These are phyloP conservation scores for Caenorhabditis latens DNA, from an alignment of 1,140 invertebrate genomes.

Conservation along the genomic window DNA sequence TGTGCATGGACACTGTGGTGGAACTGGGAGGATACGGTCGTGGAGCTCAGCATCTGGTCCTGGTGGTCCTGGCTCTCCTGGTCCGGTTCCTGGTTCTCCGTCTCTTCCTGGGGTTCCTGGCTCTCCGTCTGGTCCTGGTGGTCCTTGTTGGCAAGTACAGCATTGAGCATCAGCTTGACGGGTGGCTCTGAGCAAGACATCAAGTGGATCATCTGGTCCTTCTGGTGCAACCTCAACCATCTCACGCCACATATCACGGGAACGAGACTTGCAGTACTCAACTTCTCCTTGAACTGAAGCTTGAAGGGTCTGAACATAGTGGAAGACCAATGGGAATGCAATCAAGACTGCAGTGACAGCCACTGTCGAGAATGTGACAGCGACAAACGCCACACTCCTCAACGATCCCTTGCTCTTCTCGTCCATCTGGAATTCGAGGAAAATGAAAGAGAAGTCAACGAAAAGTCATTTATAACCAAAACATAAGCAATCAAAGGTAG, in stretches of 20 bases:
- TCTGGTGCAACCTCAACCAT: constrained; percentile 76
- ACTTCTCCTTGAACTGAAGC: constrained; percentile 77
- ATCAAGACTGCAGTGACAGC: constrained; percentile 76
- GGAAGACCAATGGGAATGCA: constrained; percentile 77
- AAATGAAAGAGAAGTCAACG: neutral
- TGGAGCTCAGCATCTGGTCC: constrained; percentile 77
- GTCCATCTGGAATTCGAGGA: constrained; percentile 58
- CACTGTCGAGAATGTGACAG: constrained; percentile 77
- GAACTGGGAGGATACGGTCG: constrained; percentile 76
- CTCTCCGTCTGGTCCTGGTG: constrained; percentile 74
- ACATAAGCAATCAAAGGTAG: neutral
- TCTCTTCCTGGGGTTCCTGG: constrained; percentile 68
- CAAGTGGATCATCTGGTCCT: constrained; percentile 64
- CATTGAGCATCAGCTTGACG: constrained; percentile 75
- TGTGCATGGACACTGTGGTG: constrained; percentile 76
- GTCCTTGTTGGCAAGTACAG: constrained; percentile 77
- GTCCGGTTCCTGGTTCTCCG: constrained; percentile 73
- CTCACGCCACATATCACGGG: constrained; percentile 76
- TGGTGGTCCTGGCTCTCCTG: constrained; percentile 72
- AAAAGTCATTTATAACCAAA: neutral
- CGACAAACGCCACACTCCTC: constrained; percentile 73
- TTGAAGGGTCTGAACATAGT: constrained; percentile 77
- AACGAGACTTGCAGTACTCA: constrained; percentile 76
- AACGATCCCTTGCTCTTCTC: constrained; percentile 70
- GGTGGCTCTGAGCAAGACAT: constrained; percentile 69